These are phyloP conservation scores for Drosophila setifemur DNA, from an alignment of 1,140 invertebrate genomes.

Conservation along the genomic window DNA sequence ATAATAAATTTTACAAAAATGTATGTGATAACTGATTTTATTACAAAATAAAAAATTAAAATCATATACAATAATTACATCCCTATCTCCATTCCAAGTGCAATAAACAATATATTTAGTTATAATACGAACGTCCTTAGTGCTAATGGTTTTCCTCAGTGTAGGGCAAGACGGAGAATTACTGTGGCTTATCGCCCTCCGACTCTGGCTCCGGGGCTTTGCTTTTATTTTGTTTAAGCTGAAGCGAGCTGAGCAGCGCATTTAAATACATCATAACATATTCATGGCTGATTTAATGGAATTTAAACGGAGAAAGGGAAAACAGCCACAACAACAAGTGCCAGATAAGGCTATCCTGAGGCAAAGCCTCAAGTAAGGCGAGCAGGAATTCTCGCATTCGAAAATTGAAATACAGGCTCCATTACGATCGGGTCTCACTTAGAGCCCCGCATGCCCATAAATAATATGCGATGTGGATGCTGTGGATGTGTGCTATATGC, in stretches of 20 bases:
- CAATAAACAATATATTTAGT: too few relatives aligned
- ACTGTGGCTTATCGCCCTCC: conserved; percentile 36
- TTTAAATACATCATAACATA: conserved; percentile 60
- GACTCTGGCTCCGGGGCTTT: conserved; percentile 16
- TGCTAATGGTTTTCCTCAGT: conserved; percentile 12
- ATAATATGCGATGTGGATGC: conserved; percentile 26
- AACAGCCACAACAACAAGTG: conserved; percentile 19
- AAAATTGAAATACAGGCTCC: conserved; percentile 48
- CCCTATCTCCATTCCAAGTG: too few relatives aligned
- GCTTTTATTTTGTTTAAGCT: conserved; percentile 48
- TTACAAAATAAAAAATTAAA: too few relatives aligned
- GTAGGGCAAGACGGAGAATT: not conserved
- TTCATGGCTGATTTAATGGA: conserved; percentile 51
- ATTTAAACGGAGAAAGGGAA: conserved; percentile 13
- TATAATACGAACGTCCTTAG: too few relatives aligned
- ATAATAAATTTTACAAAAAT: not conserved
- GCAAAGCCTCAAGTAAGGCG: not conserved
- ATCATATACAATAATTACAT: too few relatives aligned
- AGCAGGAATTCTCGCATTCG: conserved; percentile 12
- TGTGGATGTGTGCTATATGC: conserved; percentile 7
- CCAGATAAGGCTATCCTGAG: conserved; percentile 44
- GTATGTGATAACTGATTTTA: too few relatives aligned
- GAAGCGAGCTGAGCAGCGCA: not conserved
- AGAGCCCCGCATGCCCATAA: conserved; percentile 36
- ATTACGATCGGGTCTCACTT: conserved; percentile 40